Percentiles rank a stretch among this genome's conserved stretches.
phyloP scores from a whole-genome alignment of 1,140 invertebrate species.

The Caerostris extrusa region DNA sequence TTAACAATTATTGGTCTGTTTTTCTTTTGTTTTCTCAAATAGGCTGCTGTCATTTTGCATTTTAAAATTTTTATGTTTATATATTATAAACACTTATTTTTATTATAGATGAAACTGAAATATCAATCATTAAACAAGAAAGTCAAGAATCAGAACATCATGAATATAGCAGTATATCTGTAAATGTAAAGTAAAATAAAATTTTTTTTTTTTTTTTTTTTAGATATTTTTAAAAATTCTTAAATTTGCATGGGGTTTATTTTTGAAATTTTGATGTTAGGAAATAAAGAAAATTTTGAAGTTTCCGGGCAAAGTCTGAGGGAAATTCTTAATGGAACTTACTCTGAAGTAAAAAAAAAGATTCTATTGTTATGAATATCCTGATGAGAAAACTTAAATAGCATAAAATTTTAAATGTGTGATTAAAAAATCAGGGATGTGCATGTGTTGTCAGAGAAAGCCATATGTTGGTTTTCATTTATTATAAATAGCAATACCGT shows the following conservation, averaged over 20 bases:
- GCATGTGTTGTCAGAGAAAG: too few relatives aligned
- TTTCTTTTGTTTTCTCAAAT: too few relatives aligned
- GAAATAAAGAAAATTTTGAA: slow-evolving; percentile 80
- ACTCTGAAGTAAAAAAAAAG: slow-evolving; percentile 26
- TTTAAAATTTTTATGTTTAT: too few relatives aligned
- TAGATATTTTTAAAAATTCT: background rate
- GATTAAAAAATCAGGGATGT: too few relatives aligned
- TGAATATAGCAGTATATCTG: slow-evolving; percentile 22
- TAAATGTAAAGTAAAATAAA: background rate
- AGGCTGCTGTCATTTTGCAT: too few relatives aligned
- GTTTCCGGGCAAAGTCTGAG: slow-evolving; percentile 83
- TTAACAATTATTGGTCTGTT: too few relatives aligned
- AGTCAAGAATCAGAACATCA: background rate
- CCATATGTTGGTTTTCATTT: too few relatives aligned
- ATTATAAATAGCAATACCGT: too few relatives aligned
- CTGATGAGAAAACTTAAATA: too few relatives aligned
- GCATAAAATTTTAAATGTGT: too few relatives aligned
- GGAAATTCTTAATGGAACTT: slow-evolving; percentile 82
- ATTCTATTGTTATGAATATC: too few relatives aligned
- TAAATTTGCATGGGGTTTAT: background rate
- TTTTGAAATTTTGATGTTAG: background rate
- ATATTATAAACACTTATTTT: too few relatives aligned
- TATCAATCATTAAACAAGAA: background rate
- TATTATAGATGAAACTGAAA: slow-evolving; percentile 6
- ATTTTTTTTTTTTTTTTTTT: background rate